Conservation (phyloP, 2,797 vertebrate species). For the Lindbergichthys nudifrons region DNA sequence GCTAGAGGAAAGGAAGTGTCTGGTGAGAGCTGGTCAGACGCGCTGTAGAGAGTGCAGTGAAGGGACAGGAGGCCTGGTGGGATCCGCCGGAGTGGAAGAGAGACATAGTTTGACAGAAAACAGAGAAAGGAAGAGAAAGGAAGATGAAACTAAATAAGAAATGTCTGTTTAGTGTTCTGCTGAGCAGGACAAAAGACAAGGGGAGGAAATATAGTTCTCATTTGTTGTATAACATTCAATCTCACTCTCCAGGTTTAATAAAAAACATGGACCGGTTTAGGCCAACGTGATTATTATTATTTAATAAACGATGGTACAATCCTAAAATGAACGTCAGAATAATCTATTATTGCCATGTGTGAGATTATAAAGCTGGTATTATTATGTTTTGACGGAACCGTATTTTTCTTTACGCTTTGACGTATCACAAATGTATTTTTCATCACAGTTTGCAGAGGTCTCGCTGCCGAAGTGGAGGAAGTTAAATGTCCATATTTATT, state of each 20-base stretch:
- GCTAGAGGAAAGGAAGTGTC: conserved; percentile 65
- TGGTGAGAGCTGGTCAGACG: conserved; percentile 65
- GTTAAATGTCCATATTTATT: no score
- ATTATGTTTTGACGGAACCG: no score
- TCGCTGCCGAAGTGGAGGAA: no score
- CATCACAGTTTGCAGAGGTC: no score
- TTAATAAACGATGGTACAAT: background rate
- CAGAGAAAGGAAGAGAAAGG: conserved; percentile 24
- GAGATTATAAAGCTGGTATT: no score
- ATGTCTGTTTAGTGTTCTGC: conserved; percentile 16
- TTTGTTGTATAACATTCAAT: background rate
- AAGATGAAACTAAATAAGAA: conserved; percentile 22
- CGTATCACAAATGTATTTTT: no score
- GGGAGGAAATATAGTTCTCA: background rate
- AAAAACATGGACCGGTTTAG: background rate
- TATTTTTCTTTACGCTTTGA: no score
- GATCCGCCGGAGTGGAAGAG: conserved; percentile 66
- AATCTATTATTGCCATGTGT: background rate
- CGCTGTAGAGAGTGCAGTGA: conserved; percentile 67
- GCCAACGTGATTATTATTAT: no score
- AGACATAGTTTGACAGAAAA: conserved; percentile 49
- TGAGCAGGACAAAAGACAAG: conserved; percentile 7
- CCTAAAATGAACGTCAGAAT: background rate
- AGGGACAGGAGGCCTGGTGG: conserved; percentile 67
- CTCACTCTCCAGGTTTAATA: background rate